Evolutionary conservation across 1,140 invertebrate genomes (phyloP).

Genomic region (Dermatophagoides farinae): DNA sequence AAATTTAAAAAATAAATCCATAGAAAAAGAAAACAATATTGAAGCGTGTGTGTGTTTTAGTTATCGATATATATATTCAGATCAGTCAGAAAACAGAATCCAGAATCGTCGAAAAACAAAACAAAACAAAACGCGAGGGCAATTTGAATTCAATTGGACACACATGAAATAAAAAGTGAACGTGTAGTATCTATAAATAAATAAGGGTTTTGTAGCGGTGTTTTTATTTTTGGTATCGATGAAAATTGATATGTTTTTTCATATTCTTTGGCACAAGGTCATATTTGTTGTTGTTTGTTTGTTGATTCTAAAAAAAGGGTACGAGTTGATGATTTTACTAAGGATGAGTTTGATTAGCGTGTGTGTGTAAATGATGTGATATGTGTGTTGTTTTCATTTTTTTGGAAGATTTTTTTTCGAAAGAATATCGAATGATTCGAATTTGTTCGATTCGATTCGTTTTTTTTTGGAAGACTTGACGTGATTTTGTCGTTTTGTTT

Average conservation of each 20-base stretch:
- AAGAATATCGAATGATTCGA: not conserved
- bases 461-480: not conserved
- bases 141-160: not conserved
- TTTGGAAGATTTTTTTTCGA: not conserved
- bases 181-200: not conserved
- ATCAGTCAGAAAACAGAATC: no score
- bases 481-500: slow-evolving; percentile 4
- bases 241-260: not conserved
- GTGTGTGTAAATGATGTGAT: not conserved
- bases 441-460: not conserved
- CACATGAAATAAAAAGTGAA: not conserved
- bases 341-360: not conserved
- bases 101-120: not conserved
- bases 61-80: no score
- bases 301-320: not conserved
- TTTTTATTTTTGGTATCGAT: not conserved
- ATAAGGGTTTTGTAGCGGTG: not conserved
- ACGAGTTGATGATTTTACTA: not conserved
- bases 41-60: no score
- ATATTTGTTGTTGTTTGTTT: not conserved
- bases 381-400: not conserved
- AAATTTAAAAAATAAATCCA: no score
- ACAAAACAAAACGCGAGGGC: not conserved
- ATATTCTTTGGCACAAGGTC: not conserved
- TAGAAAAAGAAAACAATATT: no score